phyloP scores from a whole-genome alignment of 2,888 invertebrate genomes.

The Perithous albicinctus region DNA sequence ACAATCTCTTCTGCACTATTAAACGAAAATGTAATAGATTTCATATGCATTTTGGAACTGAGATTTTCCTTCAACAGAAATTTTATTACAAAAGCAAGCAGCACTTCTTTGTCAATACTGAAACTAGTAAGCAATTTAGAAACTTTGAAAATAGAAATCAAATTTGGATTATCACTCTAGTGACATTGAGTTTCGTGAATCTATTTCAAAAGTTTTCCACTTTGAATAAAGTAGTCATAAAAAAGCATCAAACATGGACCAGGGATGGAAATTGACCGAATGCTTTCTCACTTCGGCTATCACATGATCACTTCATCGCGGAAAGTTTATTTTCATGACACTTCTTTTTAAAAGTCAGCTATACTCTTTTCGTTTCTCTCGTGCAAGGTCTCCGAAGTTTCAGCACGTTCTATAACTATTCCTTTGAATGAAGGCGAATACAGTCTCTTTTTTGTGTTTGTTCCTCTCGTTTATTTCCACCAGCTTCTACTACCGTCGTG shows the following conservation, averaged over 20 bases:
- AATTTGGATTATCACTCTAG: background rate
- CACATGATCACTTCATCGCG: background rate
- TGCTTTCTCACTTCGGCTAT: background rate
- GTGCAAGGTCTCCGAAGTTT: constrained; percentile 1
- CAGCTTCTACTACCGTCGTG: background rate
- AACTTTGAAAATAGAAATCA: background rate
- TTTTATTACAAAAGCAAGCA: background rate
- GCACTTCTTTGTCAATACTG: background rate
- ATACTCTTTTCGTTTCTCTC: background rate
- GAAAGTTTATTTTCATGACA: constrained; percentile 4
- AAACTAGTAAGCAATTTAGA: background rate
- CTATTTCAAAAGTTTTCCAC: too few species aligned
- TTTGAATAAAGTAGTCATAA: background rate
- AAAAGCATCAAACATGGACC: background rate
- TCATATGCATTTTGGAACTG: background rate
- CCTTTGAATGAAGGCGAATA: background rate
- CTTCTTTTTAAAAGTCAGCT: constrained; percentile 1
- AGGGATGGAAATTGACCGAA: background rate
- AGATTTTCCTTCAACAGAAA: background rate
- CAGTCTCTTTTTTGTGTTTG: background rate
- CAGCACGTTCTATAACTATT: background rate
- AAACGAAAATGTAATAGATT: background rate
- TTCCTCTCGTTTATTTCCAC: constrained; percentile 2
- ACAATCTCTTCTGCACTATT: background rate
- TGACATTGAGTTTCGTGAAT: background rate